Base-by-base conservation (phyloP, 2,797 vertebrate genomes). In the Brotula barbata region DNA sequence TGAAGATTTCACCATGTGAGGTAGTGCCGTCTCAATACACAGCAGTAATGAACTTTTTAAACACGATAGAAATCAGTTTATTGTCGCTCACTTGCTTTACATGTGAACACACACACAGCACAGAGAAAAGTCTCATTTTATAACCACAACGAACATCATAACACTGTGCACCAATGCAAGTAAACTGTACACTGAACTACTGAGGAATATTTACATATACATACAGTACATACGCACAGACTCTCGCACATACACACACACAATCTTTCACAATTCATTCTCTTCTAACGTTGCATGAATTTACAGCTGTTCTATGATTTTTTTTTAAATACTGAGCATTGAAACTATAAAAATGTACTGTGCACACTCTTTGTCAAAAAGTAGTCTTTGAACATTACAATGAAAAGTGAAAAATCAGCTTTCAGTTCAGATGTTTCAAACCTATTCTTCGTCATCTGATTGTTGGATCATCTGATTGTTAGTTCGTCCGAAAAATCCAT, bases 61-160 rank as follows among this genome's bases (percentile, higher is more conserved):
- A 67, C 65, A 47, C 56, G 59, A 71, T 70, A 77, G 40, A 62
- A 53, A 41, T 63, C 46, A 55, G 52, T 83, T 86, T 87, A 87
- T 80, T 85, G 66, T 71, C 45, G 68, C 45, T 76, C 49, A 61
- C 74, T 68, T 58, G 51, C 71, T 71, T 65, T 75, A 79, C 61
- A 82, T 68, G 46, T 70, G 57, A 55, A 66, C 61, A 75, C 66
- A 82, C 54, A 54, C 53, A 54, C 12, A 68, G 40, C 34, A 36
- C 34, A 53, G 44, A 70, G 25, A 68, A 43, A 73, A 39, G 15
- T 61, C 42, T 54, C 43, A 65, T 50, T 60, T 65, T 72, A 63
- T 59, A 67, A 70, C 59, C 44, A 75, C 51, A 73, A 64, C 58
- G 20, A 70, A 80, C 71, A 66, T 59, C 46, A 85, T 80, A 48